Conservation (phyloP, 2,797 vertebrate species). For the Spatula versicolor region DNA sequence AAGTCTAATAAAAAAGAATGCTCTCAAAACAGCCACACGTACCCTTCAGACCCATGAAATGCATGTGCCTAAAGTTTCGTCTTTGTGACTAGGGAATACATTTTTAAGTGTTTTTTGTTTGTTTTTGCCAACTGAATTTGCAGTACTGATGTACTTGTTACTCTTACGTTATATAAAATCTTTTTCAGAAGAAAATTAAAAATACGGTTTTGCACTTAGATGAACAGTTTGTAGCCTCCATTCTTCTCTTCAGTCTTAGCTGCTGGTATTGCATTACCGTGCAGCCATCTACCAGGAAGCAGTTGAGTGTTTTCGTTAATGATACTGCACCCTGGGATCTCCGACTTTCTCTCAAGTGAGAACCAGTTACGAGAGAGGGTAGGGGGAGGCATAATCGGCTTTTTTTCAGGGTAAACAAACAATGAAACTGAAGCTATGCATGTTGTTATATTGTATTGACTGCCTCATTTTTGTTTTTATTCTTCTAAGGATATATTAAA, state of each 20-base stretch:
- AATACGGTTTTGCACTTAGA: not conserved
- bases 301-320: not conserved
- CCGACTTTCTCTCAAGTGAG: not conserved
- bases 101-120: not conserved
- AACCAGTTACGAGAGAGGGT: not conserved
- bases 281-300: not conserved
- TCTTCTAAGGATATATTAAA: constrained; percentile 89
- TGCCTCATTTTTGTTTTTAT: not conserved
- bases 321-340: not conserved
- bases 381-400: not conserved
- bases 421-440: not conserved
- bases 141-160: not conserved
- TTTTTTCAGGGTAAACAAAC: not conserved
- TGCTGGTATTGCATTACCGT: not conserved
- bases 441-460: not conserved
- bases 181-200: not conserved
- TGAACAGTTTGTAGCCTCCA: not conserved
- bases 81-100: not conserved
- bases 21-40: not conserved
- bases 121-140: not conserved
- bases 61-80: not conserved
- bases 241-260: not conserved
- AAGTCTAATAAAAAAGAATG: not conserved
- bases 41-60: not conserved
- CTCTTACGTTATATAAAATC: not conserved